A percentile compares a stretch with the other conserved stretches of the same genome.
Evolutionary conservation across 1,140 invertebrate genomes (phyloP).

Genomic region (Whitmania pigra): DNA sequence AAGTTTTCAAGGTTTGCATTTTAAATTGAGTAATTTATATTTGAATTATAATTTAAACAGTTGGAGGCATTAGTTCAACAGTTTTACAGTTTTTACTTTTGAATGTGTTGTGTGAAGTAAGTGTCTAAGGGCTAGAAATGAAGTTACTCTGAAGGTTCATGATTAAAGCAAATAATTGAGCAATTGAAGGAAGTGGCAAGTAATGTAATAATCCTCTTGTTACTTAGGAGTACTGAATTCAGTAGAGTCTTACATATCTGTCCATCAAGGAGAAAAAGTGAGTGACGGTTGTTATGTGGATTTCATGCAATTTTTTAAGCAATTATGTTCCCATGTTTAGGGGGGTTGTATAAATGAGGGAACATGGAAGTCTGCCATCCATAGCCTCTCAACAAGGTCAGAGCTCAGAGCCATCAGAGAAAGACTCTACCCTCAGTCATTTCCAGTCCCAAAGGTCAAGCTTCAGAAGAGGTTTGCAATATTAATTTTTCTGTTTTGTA

Average conservation of each 20-base stretch:
- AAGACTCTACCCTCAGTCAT: conserved; percentile 52
- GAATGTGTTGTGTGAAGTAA: too few species aligned
- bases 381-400: conserved; percentile 53
- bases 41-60: too few species aligned
- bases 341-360: conserved; percentile 52
- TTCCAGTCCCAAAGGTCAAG: conserved; percentile 53
- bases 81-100: too few species aligned
- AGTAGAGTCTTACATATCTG: conserved; percentile 58
- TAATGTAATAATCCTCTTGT: too few species aligned
- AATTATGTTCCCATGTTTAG: conserved; percentile 29
- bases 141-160: too few species aligned
- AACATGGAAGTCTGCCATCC: conserved; percentile 67
- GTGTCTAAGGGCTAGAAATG: too few species aligned
- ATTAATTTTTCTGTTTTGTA: too few species aligned
- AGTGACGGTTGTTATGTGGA: conserved; percentile 17
- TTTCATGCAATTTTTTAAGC: too few species aligned
- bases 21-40: neutral
- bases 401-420: conserved; percentile 53
- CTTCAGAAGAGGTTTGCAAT: conserved; percentile 28
- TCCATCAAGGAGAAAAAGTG: conserved; percentile 31
- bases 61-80: too few species aligned
- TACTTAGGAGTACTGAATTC: conserved; percentile 56
- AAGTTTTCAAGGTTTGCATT: conserved; percentile 33
- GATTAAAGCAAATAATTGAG: too few species aligned
- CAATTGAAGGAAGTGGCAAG: too few species aligned